phyloP scores from a whole-genome alignment of 1,140 invertebrate genomes.

The Teleogryllus occipitalis region DNA sequence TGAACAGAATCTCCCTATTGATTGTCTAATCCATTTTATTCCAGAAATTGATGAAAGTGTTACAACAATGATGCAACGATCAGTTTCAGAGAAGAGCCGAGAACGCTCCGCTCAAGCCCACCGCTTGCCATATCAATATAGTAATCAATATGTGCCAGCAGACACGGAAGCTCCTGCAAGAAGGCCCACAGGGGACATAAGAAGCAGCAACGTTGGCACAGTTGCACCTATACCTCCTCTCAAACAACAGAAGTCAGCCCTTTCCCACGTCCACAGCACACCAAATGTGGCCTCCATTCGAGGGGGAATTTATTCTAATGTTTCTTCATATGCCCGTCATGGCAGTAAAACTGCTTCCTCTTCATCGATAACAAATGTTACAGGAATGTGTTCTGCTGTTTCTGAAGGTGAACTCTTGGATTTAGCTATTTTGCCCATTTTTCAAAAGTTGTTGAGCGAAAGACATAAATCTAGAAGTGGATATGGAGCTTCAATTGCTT shows the following conservation, averaged over 20 bases:
- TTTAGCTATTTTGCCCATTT: conserved; percentile 78
- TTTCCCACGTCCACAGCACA: conserved; percentile 46
- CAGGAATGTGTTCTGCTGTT: conserved; percentile 61
- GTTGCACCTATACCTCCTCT: conserved; percentile 10
- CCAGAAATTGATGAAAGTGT: conserved; percentile 34
- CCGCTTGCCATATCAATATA: conserved; percentile 9
- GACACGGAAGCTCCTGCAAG: background rate
- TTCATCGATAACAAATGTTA: conserved; percentile 34
- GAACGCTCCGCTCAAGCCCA: conserved; percentile 26
- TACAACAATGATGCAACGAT: conserved; percentile 40
- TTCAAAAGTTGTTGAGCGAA: conserved; percentile 79
- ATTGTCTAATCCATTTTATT: conserved; percentile 15
- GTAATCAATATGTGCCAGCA: conserved; percentile 1
- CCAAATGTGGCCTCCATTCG: conserved; percentile 46
- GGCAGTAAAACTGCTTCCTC: background rate
- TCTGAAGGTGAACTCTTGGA: conserved; percentile 76
- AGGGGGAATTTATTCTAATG: conserved; percentile 30
- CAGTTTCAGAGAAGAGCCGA: conserved; percentile 42
- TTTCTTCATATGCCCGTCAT: conserved; percentile 27
- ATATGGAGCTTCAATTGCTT: conserved; percentile 68
- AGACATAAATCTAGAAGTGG: conserved; percentile 54
- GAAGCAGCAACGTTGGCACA: background rate
- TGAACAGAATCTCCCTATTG: background rate
- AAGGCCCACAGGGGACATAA: background rate
- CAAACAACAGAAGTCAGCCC: conserved; percentile 41